Evolutionary conservation across 2,888 invertebrate genomes (phyloP).

Genomic region (Poecilobothrus nobilitatus): DNA sequence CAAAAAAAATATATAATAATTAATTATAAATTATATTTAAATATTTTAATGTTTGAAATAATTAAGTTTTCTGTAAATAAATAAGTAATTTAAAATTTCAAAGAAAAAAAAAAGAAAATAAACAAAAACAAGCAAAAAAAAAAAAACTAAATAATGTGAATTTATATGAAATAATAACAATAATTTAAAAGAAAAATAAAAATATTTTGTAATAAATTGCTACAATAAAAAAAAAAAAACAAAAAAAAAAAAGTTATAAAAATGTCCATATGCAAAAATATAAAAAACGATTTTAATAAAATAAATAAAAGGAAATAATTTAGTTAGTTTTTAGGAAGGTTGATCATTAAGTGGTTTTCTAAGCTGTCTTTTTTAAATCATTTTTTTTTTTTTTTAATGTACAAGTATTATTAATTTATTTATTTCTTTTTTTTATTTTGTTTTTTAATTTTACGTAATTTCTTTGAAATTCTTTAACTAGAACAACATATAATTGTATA

Average conservation of each 20-base stretch:
- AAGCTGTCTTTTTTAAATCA: too few relatives aligned
- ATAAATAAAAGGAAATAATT: not conserved
- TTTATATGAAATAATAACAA: conserved; percentile 12
- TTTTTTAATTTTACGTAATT: too few relatives aligned
- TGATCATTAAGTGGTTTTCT: too few relatives aligned
- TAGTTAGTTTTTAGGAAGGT: not conserved
- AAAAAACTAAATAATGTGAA: conserved; percentile 13
- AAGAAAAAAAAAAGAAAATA: conserved; percentile 14
- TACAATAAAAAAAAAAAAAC: not conserved
- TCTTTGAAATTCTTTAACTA: too few relatives aligned
- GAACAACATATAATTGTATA: too few relatives aligned
- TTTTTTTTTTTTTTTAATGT: too few relatives aligned
- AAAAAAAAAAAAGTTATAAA: not conserved
- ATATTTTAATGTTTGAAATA: conserved; percentile 11
- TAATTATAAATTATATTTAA: conserved; percentile 13
- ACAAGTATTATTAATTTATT: too few relatives aligned
- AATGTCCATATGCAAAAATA: not conserved
- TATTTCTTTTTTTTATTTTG: too few relatives aligned
- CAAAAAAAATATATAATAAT: conserved; percentile 16
- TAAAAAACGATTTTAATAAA: not conserved
- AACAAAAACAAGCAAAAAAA: too few relatives aligned
- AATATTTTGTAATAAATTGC: conserved; percentile 7
- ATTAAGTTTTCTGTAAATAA: conserved; percentile 9
- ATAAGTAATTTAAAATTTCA: conserved; percentile 7
- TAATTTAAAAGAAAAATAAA: conserved; percentile 9